phyloP scores from a whole-genome alignment of 2,797 vertebrate species.

The Hypotaenidia okinawae region DNA sequence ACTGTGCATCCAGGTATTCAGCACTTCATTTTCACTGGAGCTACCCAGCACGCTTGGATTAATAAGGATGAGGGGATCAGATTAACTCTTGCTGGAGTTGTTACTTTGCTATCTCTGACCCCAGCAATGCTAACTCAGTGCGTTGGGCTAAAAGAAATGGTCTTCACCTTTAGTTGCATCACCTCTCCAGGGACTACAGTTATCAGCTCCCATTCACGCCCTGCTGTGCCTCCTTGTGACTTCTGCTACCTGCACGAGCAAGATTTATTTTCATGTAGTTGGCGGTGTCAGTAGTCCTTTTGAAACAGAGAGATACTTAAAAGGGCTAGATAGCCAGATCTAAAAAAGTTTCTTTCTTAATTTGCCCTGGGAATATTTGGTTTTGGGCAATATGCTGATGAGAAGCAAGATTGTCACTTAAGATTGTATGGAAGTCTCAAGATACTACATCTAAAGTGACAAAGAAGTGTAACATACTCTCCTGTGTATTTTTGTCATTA shows the following conservation, averaged over 20 bases:
- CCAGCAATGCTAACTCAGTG: background rate
- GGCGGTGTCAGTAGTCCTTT: background rate
- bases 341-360: background rate
- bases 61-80: background rate
- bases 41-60: background rate
- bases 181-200: background rate
- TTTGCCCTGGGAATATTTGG: background rate
- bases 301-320: accelerated
- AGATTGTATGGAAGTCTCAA: background rate
- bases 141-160: background rate
- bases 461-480: background rate
- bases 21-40: background rate
- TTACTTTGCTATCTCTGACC: accelerated
- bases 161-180: background rate
- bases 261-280: background rate
- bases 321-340: background rate
- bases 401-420: background rate
- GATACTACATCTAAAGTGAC: background rate
- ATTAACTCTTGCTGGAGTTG: background rate
- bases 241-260: background rate
- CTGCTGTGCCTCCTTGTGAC: background rate
- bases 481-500: background rate
- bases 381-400: background rate
- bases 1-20: background rate
- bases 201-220: accelerated